Base-by-base conservation (phyloP, 2,888 invertebrate genomes). In the Molorchus minor region DNA sequence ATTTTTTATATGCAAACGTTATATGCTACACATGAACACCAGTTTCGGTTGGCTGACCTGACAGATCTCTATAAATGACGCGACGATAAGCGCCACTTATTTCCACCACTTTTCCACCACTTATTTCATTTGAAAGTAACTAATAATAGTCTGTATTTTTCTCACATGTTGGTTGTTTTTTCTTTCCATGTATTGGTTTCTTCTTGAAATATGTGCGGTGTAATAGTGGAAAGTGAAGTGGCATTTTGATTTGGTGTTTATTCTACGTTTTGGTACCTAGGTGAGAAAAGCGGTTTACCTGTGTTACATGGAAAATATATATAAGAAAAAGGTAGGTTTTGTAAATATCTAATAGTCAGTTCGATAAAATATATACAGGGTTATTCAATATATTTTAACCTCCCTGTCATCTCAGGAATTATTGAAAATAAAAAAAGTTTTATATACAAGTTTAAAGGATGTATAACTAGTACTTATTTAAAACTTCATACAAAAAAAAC, bases 41-140 rank as follows among this genome's bases (percentile, higher is more conserved):
- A 25, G 68, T 64, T 62, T 69, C 70, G 71, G 68, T 69, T 68
- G 67, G 69, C 56, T 70, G 71, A 61, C 30, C 44, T 63, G 60
- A 61, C 71, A 69, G 69, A 71, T 71, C 70, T 71, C 69, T 69
- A n/a, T n/a, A 70, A 70, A 63, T 60, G 58, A 65, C 53, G 61
- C 58, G 67, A 25, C 60, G 53, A n/a, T n/a, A n/a, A n/a, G n/a
- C n/a, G n/a, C n/a, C n/a, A n/a, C n/a, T n/a, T n/a, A n/a, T n/a
- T n/a, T n/a, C n/a, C n/a, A n/a, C n/a, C n/a, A n/a, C 45, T 29
- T 43, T 58, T 53, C 58, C 56, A 56, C 49, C 53, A 53, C 53
- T 56, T 49, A 49, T 64, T 64, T 46, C 55, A 45, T 59, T 49
- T n/a, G 35, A 43, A 38, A 49, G 49, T 49, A 29, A 38, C 38